Evolutionary conservation across 2,113 vertebrate genomes (phyloP), one percentile per base, ranked within the genome.

Genomic region (Aegotheles bennettii): DNA sequence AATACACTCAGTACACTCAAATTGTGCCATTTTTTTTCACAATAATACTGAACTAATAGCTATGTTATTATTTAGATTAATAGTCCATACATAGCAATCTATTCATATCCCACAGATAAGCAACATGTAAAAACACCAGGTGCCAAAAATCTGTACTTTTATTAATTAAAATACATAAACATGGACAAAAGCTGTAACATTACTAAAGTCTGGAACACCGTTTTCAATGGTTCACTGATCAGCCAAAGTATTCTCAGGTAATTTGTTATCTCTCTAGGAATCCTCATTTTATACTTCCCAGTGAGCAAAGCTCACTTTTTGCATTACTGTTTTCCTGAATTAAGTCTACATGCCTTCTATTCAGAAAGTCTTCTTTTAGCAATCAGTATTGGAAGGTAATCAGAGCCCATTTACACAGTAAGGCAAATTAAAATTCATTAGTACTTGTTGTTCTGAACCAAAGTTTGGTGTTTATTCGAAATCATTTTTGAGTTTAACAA

Each of bases 31-130:
- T 89, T 16, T 18, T 86, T 86, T 93, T 65, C 68, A 80, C 29
- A 86, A 43, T 48, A 74, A 65, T 56, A 63, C 8, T 54, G 42
- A 80, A 92, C 77, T 85, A 93, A 77, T 67, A 90, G 26, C 26
- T 68, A 70, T 63, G 67, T 63, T 93, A 92, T 87, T 94, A 95
- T 80, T 95, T 90, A 88, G 54, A 70, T 87, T 91, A 78, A 78
- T 94, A 85, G 74, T 82, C 68, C 13, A 76, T 73, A 88, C 79
- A 91, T 54, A 80, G n/a, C 45, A 54, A 90, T 80, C 63, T 89
- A 90, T 91, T 89, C 50, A 73, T 70, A 77, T 77, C 92, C 82
- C 75, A 91, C 67, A 70, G 90, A 47, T 94, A 94, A 88, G 50
- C 75, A 91, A 42, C 87, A 80, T 86, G 67, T 63, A 80, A 86